Evolutionary conservation across 2,797 vertebrate genomes (phyloP).

Genomic region (Dallia pectoralis): DNA sequence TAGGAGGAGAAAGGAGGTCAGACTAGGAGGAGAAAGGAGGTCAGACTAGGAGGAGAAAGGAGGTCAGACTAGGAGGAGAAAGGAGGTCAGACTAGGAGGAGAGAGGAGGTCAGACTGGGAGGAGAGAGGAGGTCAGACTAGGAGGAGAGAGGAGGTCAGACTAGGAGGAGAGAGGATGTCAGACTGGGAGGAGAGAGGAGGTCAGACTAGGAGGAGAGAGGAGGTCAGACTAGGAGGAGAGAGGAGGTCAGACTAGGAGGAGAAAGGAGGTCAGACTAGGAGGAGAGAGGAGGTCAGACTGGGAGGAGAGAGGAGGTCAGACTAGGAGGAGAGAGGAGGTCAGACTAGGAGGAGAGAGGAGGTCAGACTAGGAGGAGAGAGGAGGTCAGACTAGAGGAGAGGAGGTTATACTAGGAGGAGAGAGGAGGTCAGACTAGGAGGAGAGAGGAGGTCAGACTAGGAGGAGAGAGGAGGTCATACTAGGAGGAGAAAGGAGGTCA

Average conservation of each 20-base stretch:
- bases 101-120: conserved; percentile 80
- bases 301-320: conserved; percentile 68
- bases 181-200: too few species aligned
- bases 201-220: conserved; percentile 75
- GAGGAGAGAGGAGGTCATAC: conserved; percentile 76
- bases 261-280: conserved; percentile 80
- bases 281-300: conserved; percentile 80
- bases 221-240: conserved; percentile 77
- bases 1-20: conserved; percentile 69
- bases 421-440: conserved; percentile 80
- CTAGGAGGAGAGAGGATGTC: conserved; percentile 63
- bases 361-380: conserved; percentile 75
- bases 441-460: conserved; percentile 80
- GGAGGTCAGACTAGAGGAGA: too few species aligned
- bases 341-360: conserved; percentile 77
- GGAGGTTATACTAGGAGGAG: conserved; percentile 78
- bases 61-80: conserved; percentile 78
- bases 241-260: conserved; percentile 80
- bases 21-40: conserved; percentile 74
- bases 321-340: conserved; percentile 74
- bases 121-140: conserved; percentile 80
- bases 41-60: conserved; percentile 76
- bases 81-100: conserved; percentile 79
- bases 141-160: conserved; percentile 73
- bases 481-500: conserved; percentile 69